Base-by-base conservation (phyloP, 2,888 invertebrate species). In the Philereme vetulata region DNA sequence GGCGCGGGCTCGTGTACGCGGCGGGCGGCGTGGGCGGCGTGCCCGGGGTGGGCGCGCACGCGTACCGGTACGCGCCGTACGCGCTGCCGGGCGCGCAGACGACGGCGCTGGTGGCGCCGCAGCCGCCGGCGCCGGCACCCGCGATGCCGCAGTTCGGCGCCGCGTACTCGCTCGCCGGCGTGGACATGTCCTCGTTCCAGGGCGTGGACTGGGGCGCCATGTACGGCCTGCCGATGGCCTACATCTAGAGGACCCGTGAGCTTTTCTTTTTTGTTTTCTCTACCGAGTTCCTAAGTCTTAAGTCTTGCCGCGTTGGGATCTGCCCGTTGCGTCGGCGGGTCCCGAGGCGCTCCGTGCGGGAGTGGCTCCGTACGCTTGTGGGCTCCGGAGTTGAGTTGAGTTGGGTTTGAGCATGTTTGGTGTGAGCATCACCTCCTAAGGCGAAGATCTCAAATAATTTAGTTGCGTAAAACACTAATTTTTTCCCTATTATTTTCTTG, bases 111-210 rank as follows among this genome's bases (percentile, higher is more conserved):
- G 93, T 82, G 85, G 94, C 76, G 83, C 94, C 71, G 80, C 94
- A 72, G 83, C 76, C 82, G 21, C 86, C 94, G 9, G 93, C 93
- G n/a, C 93, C 94, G 1, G 93, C 94, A 48, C 93, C 94, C 60
- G 78, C 94, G 8, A 88, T 94, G 65, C 95, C 94, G 4, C 94
- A 94, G 75, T 93, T 95, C 70, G 94, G 95, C 35, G 93, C 95
- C 38, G 95, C 95, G 76, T 97, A 97, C 90, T 96, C 96, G 72
- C 94, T 97, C 70, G 95, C 97, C 81, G 97, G 97, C 84, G 96
- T 97, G 66, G 97, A 97, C 91, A 97, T 97, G 97, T 96, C 96
- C 65, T 96, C 96, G 82, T 97, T 97, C 94, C 97, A 97, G 87
- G 96, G 96, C 62, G 96, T 97, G 73, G 97, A 97, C 90, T 97